phyloP scores from a whole-genome alignment of 2,888 invertebrate species.

The Resseliella maxima region DNA sequence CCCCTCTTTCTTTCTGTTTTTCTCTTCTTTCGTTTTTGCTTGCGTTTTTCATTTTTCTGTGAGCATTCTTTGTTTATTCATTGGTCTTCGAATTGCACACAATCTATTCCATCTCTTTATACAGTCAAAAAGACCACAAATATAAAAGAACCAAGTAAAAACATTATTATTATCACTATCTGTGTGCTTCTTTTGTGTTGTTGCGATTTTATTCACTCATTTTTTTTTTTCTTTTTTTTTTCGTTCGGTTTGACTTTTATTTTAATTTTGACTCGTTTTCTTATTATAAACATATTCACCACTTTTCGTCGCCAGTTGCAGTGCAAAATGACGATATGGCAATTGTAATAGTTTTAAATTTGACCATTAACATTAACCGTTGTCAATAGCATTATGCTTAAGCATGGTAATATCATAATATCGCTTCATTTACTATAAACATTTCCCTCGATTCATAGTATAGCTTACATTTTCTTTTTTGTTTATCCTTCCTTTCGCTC shows the following conservation, averaged over 20 bases:
- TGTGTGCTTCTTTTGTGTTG: not conserved
- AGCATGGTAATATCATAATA: not conserved
- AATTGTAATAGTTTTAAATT: slow-evolving; percentile 30
- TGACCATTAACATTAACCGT: not conserved
- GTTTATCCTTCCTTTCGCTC: not conserved
- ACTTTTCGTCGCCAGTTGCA: not conserved
- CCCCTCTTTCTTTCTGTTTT: not conserved
- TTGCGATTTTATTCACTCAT: not conserved
- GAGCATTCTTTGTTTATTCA: not conserved
- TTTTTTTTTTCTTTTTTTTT: not conserved
- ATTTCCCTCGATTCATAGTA: not conserved
- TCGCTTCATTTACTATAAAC: not conserved
- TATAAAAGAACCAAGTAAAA: not conserved
- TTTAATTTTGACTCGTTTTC: too few species aligned
- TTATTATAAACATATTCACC: too few species aligned
- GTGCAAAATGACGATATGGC: not conserved
- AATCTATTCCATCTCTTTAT: not conserved
- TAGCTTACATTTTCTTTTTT: not conserved
- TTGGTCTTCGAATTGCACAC: not conserved
- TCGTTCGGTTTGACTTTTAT: too few species aligned
- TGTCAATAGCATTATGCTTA: slow-evolving; percentile 16
- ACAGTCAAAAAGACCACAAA: not conserved
- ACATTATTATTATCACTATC: slow-evolving; percentile 30
- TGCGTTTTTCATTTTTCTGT: not conserved
- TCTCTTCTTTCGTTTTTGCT: not conserved